These are phyloP conservation scores for Tupaia chinensis DNA, from an alignment of 2,113 vertebrate genomes.

Conservation along the genomic window DNA sequence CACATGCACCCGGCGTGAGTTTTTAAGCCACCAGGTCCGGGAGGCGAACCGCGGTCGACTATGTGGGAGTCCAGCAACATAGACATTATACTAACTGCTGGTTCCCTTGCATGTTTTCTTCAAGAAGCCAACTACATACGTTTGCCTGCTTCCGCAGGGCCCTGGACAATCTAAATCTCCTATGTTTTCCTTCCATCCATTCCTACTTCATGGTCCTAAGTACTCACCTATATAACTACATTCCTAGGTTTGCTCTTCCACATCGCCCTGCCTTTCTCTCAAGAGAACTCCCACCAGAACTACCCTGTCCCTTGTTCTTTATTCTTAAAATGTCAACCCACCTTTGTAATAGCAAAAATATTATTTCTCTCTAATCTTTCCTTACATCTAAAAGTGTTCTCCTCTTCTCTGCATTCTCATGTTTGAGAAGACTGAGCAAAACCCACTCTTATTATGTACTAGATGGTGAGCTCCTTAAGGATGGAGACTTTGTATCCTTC, in stretches of 20 bases:
- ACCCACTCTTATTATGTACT: neutral
- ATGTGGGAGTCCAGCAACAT: too few species aligned
- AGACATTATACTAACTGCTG: too few species aligned
- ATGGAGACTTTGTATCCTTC: neutral
- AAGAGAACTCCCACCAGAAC: neutral
- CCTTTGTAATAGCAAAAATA: neutral
- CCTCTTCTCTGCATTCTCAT: neutral
- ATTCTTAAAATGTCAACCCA: neutral
- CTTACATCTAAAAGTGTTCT: neutral
- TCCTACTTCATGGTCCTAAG: neutral
- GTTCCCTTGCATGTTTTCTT: neutral
- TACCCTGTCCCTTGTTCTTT: neutral
- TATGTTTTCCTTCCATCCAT: neutral
- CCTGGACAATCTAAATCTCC: neutral
- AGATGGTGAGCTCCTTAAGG: neutral
- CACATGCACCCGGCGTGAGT: too few species aligned
- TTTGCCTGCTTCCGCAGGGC: neutral
- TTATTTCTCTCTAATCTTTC: neutral
- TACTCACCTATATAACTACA: neutral
- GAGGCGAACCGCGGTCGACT: too few species aligned
- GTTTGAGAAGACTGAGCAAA: neutral
- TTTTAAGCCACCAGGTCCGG: too few species aligned
- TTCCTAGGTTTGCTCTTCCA: neutral
- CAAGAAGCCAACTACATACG: neutral
- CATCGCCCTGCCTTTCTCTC: neutral